Conservation (phyloP, 2,113 vertebrate species). For the Nestor notabilis region DNA sequence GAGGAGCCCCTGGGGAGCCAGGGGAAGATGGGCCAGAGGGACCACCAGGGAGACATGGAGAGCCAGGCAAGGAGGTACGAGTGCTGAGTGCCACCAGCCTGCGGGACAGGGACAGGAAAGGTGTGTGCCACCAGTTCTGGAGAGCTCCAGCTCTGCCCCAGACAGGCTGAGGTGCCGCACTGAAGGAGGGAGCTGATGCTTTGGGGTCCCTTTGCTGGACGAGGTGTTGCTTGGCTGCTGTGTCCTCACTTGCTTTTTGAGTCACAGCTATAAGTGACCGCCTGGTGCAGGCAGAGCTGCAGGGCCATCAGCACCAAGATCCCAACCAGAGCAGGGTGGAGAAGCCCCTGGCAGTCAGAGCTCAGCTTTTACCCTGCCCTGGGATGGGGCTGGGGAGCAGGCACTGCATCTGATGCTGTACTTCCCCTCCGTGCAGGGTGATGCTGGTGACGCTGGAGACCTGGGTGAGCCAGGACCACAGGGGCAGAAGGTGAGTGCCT, state of each 20-base stretch:
- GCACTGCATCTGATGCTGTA: neutral
- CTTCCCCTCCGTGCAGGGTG: slow-evolving; percentile 37
- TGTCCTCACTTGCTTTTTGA: neutral
- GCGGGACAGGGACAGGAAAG: neutral
- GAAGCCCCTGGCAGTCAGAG: neutral
- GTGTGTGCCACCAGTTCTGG: rapidly evolving
- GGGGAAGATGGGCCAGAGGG: slow-evolving; percentile 78
- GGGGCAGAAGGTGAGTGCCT: slow-evolving; percentile 78
- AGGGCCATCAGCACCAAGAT: neutral
- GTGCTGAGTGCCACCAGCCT: neutral
- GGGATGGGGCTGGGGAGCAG: neutral
- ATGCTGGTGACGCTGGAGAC: slow-evolving; percentile 68
- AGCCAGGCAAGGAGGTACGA: slow-evolving; percentile 77
- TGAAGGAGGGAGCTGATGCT: neutral
- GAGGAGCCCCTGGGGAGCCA: slow-evolving; percentile 73
- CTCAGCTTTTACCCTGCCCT: neutral
- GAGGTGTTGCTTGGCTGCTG: neutral
- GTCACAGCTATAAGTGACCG: neutral
- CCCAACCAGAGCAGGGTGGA: neutral
- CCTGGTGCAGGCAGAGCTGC: rapidly evolving
- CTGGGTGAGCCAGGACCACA: slow-evolving; percentile 73
- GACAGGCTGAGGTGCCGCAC: neutral
- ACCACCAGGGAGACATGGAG: slow-evolving; percentile 67
- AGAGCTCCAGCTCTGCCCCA: neutral
- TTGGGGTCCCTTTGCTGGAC: neutral